Percentiles rank a stretch among this genome's conserved stretches.
phyloP scores from a whole-genome alignment of 2,113 vertebrate genomes.

The Lasiurus borealis region DNA sequence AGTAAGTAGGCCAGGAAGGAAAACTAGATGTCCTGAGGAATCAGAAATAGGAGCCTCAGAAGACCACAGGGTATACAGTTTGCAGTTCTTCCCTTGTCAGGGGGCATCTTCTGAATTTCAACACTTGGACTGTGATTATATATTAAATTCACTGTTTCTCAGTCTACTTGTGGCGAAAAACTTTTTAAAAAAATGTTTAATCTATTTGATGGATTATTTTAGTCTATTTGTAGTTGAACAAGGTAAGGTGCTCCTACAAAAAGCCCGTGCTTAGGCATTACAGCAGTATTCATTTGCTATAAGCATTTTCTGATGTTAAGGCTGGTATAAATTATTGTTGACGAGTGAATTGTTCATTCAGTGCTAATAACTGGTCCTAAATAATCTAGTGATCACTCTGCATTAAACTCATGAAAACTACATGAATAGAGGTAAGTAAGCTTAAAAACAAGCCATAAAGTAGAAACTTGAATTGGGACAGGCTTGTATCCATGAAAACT shows the following conservation, averaged over 20 bases:
- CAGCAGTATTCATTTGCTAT: background rate
- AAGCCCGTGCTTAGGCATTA: background rate
- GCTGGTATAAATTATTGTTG: background rate
- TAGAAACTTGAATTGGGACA: background rate
- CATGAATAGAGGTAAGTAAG: background rate
- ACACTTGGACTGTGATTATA: background rate
- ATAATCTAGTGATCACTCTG: background rate
- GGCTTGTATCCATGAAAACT: background rate
- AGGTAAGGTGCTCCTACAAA: background rate
- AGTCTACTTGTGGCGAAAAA: background rate
- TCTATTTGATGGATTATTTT: background rate
- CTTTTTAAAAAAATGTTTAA: background rate
- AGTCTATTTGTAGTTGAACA: background rate
- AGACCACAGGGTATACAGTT: background rate
- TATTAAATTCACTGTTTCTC: background rate
- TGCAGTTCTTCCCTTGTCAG: background rate
- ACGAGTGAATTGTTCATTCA: background rate
- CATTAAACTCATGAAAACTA: background rate
- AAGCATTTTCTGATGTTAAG: background rate
- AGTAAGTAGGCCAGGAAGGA: background rate
- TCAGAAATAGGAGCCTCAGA: background rate
- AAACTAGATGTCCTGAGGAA: background rate
- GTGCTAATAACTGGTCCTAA: background rate
- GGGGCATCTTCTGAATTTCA: background rate
- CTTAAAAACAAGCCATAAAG: background rate